These are phyloP conservation scores for Agelastica alni DNA, from an alignment of 2,888 invertebrate species.

Conservation along the genomic window DNA sequence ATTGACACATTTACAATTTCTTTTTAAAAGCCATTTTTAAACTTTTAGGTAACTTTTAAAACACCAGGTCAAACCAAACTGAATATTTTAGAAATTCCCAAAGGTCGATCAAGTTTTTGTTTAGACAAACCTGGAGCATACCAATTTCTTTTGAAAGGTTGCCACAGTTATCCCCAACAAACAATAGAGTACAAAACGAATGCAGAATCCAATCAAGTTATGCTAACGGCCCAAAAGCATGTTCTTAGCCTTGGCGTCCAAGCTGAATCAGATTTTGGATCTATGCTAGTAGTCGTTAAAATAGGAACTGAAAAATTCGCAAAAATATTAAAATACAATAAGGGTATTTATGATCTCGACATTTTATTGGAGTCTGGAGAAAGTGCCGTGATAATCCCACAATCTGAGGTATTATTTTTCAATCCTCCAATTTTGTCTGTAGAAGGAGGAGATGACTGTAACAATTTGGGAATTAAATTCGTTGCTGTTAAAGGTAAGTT, in stretches of 20 bases:
- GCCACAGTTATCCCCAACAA: constrained; percentile 71
- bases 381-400: constrained; percentile 65
- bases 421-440: constrained; percentile 65
- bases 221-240: constrained; percentile 51
- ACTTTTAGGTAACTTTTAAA: constrained; percentile 59
- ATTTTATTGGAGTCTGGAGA: constrained; percentile 60
- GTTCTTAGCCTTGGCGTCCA: constrained; percentile 43
- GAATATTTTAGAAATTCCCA: constrained; percentile 57
- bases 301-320: constrained; percentile 31
- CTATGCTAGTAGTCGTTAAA: constrained; percentile 41
- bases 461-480: constrained; percentile 63
- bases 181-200: constrained; percentile 55
- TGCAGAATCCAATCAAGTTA: constrained; percentile 50
- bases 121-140: constrained; percentile 72
- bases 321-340: constrained; percentile 32
- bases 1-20: no score
- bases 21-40: no score
- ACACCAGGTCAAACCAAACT: constrained; percentile 42
- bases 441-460: constrained; percentile 70
- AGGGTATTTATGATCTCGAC: constrained; percentile 54
- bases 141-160: constrained; percentile 74
- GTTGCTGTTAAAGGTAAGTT: constrained; percentile 54
- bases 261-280: constrained; percentile 44
- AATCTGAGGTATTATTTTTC: constrained; percentile 75
- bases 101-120: constrained; percentile 75